phyloP scores from a whole-genome alignment of 2,888 invertebrate genomes.

The Sinohyriopsis cumingii region DNA sequence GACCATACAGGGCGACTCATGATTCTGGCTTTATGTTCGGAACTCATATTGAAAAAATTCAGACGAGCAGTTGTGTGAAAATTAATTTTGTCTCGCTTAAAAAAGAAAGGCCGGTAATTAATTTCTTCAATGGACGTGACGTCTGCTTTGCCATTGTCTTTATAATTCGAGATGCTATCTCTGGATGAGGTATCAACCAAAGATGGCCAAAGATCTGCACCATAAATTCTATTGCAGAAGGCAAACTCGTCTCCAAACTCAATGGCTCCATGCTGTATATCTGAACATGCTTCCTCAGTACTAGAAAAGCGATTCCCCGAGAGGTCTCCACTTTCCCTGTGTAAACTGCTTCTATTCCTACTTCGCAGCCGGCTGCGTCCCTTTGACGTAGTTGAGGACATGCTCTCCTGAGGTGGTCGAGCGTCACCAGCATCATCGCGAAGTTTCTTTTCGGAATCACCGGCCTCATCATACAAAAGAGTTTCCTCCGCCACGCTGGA shows the following conservation, averaged over 20 bases:
- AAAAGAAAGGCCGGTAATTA: not conserved
- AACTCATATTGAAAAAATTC: conserved; percentile 10
- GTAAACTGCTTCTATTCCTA: too few relatives aligned
- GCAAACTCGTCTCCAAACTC: conserved; percentile 16
- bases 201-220: conserved; percentile 13
- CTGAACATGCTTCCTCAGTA: too few relatives aligned
- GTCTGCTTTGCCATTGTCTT: too few relatives aligned
- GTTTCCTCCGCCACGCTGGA: too few relatives aligned
- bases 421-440: too few relatives aligned
- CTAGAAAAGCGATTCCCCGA: too few relatives aligned
- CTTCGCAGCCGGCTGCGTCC: too few relatives aligned
- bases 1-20: conserved; percentile 24
- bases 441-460: too few relatives aligned
- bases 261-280: not conserved
- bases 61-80: conserved; percentile 6
- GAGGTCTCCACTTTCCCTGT: too few relatives aligned
- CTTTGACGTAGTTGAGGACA: too few relatives aligned
- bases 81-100: not conserved
- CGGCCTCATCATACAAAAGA: too few relatives aligned
- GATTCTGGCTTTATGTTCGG: conserved; percentile 10
- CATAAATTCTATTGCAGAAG: conserved; percentile 19
- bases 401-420: too few relatives aligned
- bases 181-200: not conserved
- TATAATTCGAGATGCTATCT: not conserved
- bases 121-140: not conserved